Base-by-base conservation (phyloP, 1,140 invertebrate genomes). In the Lordiphosa mommai region DNA sequence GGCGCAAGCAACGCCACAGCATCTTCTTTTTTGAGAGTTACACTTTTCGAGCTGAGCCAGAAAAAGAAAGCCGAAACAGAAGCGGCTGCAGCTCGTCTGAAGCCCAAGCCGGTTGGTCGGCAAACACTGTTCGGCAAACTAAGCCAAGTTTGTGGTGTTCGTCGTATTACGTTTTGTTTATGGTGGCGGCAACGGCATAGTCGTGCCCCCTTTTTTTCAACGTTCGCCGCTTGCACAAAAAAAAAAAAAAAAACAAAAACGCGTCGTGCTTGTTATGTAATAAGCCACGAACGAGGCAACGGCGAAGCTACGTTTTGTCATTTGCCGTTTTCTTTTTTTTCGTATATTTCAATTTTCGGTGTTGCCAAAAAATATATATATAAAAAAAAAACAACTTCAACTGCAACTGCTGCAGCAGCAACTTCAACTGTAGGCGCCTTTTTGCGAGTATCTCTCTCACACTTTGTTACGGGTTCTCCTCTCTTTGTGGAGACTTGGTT, bases 241-340 rank as follows among this genome's bases (percentile, higher is more conserved):
- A 33, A 33, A 9, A 10, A 7, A 34, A 34, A 34, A 34, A 38
- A 16, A 43, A 27, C 27, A 40, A 40, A 72, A 71, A 59, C 70
- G 65, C 72, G 74, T 82, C 74, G 65, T 56, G 76, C 60, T 82
- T 66, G 76, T 79, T 79, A 79, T 79, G 74, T 79, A 79, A 79
- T 66, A 53, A 30, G 34, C 43, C 57, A 58, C 56, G 47, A 77
- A 49, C 61, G 70, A 46, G 33, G 51, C 70, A 37, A 38, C 51
- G 47, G 30, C 58, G 43, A 41, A 44, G 46, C 57, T 60, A 67
- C 57, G 56, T 70, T 80, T 80, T 82, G 76, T 84, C 77, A 80
- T 80, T 71, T 71, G 67, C 34, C 44, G 52, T 41, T 51, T 56
- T 41, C 37, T 51, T 70, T 70, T 61, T 34, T 47, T 73, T 40